A percentile compares a stretch with the other conserved stretches of the same genome.
Evolutionary conservation across 1,140 invertebrate species (phyloP).

Genomic region (Dinoponera quadriceps): DNA sequence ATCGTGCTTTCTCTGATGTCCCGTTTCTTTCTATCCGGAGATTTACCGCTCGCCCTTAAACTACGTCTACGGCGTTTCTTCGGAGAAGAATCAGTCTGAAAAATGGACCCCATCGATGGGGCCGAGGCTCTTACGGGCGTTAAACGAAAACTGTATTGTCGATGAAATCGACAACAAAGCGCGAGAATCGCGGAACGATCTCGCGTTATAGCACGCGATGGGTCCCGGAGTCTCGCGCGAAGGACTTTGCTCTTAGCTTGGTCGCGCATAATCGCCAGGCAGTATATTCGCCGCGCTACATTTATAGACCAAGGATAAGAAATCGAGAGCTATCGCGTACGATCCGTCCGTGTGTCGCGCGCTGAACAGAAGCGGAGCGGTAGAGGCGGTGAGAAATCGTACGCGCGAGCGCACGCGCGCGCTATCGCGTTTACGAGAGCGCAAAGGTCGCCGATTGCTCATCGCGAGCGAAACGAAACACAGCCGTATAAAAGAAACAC

Average conservation of each 20-base stretch:
- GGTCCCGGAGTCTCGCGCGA: neutral
- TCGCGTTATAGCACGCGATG: neutral
- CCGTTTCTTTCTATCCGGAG: no score
- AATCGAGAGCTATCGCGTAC: constrained; percentile 46
- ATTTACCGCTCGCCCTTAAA: no score
- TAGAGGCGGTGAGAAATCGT: no score
- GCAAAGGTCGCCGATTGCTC: constrained; percentile 33
- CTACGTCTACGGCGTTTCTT: no score
- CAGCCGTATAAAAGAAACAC: neutral
- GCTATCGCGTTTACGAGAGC: constrained; percentile 34
- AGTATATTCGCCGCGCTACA: constrained; percentile 17
- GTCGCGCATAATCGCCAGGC: neutral
- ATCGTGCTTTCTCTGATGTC: no score
- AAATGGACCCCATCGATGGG: no score
- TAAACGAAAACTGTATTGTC: neutral
- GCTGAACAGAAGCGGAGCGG: no score
- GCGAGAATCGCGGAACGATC: neutral
- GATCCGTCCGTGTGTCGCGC: constrained; percentile 1
- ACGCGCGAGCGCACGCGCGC: no score
- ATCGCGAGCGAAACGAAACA: neutral
- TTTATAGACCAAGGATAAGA: constrained; percentile 55
- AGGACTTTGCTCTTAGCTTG: constrained; percentile 30
- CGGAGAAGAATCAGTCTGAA: no score
- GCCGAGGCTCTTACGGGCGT: no score
- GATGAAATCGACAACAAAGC: neutral